Evolutionary conservation across 2,797 vertebrate genomes (phyloP).

Genomic region (Gymnodraco acuticeps): DNA sequence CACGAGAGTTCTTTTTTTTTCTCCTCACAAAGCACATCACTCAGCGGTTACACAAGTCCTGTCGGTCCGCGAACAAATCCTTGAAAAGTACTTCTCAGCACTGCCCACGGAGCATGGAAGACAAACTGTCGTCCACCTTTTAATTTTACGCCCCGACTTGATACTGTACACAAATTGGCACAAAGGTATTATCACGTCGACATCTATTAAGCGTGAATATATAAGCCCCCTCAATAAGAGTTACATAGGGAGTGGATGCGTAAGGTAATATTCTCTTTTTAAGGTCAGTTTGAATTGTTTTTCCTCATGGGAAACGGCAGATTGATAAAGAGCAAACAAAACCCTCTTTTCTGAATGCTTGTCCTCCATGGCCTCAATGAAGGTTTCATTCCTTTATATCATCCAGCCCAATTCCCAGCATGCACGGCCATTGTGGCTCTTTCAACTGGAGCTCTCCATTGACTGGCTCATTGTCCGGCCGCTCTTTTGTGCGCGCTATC

Average conservation of each 20-base stretch:
- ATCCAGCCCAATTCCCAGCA: conserved; percentile 86
- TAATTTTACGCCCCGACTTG: conserved; percentile 40
- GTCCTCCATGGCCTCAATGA: conserved; percentile 84
- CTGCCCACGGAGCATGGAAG: conserved; percentile 44
- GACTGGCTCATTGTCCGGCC: conserved; percentile 84
- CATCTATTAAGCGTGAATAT: conserved; percentile 61
- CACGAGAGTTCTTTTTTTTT: conserved; percentile 51
- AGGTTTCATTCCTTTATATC: conserved; percentile 85
- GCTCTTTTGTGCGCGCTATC: conserved; percentile 84
- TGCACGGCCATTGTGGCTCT: conserved; percentile 84
- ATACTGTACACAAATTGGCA: conserved; percentile 48
- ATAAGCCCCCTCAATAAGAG: conserved; percentile 61
- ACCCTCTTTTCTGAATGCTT: conserved; percentile 82
- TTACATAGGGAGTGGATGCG: conserved; percentile 71
- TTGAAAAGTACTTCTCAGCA: conserved; percentile 71
- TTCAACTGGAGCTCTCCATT: conserved; percentile 85
- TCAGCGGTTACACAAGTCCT: conserved; percentile 74
- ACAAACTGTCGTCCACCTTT: conserved; percentile 51
- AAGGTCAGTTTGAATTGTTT: conserved; percentile 87
- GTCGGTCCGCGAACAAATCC: conserved; percentile 65
- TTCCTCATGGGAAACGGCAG: conserved; percentile 80
- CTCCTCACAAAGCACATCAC: conserved; percentile 45
- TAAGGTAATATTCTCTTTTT: conserved; percentile 85
- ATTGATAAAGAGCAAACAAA: conserved; percentile 87
- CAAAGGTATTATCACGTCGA: conserved; percentile 48